A percentile compares a stretch with the other conserved stretches of the same genome.
These are phyloP conservation scores for Solea senegalensis DNA, from an alignment of 2,113 vertebrate species.

Conservation along the genomic window DNA sequence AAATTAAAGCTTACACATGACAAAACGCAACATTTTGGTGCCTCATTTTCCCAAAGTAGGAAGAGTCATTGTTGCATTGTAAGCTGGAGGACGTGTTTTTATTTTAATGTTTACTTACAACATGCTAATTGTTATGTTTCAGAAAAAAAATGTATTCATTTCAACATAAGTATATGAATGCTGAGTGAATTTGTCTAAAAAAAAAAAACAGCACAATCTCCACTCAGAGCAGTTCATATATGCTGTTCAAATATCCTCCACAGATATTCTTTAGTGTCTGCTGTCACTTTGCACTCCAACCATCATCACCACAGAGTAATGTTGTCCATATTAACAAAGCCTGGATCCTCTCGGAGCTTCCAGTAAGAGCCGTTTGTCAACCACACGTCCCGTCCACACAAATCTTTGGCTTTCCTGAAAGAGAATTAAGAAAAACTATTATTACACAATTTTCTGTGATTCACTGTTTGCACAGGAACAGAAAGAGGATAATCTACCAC, in stretches of 20 bases:
- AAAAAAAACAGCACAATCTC: conserved; percentile 61
- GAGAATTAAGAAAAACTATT: not conserved
- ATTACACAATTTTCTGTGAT: not conserved
- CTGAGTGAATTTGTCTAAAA: conserved; percentile 31
- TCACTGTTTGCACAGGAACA: too few relatives aligned
- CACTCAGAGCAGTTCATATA: conserved; percentile 62
- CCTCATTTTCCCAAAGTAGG: too few relatives aligned
- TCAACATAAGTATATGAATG: conserved; percentile 1
- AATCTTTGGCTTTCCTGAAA: conserved; percentile 84
- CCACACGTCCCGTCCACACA: conserved; percentile 89
- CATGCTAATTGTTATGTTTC: not conserved
- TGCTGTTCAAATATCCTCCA: conserved; percentile 42
- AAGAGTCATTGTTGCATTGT: too few relatives aligned
- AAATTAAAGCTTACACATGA: conserved; percentile 70
- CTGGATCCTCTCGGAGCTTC: conserved; percentile 87
- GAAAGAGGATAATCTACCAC: too few relatives aligned
- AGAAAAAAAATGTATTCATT: conserved; percentile 1
- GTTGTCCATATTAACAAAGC: conserved; percentile 85
- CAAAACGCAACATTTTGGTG: conserved; percentile 21
- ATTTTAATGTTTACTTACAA: not conserved
- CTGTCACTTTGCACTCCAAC: not conserved
- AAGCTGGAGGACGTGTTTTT: not conserved
- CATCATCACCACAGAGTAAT: conserved; percentile 83
- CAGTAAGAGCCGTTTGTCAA: conserved; percentile 89
- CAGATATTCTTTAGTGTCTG: not conserved